These are phyloP conservation scores for Heliconius nattereri DNA, from an alignment of 1,140 invertebrate genomes.

Conservation along the genomic window DNA sequence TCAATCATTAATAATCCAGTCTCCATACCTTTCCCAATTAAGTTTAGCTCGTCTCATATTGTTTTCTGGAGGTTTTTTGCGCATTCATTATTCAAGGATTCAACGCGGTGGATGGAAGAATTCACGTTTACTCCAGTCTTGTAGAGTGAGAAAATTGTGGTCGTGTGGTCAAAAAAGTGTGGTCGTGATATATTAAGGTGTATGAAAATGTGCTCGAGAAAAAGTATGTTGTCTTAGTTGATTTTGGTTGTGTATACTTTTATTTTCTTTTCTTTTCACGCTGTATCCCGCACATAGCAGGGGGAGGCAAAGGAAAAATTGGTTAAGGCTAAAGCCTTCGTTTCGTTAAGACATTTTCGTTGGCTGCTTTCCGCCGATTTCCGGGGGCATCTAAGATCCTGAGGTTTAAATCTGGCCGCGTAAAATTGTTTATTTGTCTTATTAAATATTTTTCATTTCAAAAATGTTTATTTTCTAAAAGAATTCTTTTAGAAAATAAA, in stretches of 20 bases:
- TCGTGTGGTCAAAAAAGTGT: conserved; percentile 3
- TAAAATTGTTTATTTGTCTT: too few species aligned
- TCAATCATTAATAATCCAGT: conserved; percentile 23
- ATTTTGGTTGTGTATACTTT: background rate
- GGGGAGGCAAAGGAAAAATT: too few species aligned
- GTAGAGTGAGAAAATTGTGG: background rate
- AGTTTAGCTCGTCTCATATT: background rate
- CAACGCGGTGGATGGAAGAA: background rate
- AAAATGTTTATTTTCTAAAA: too few species aligned
- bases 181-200: conserved; percentile 6
- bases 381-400: too few species aligned
- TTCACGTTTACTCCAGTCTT: background rate
- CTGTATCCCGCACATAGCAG: too few species aligned
- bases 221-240: background rate
- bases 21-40: conserved; percentile 15
- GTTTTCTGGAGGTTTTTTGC: conserved; percentile 12
- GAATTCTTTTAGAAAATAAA: too few species aligned
- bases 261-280: too few species aligned
- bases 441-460: too few species aligned
- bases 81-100: conserved; percentile 23
- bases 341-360: too few species aligned
- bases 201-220: background rate
- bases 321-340: too few species aligned
- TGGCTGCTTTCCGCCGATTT: too few species aligned
- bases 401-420: too few species aligned